These are phyloP conservation scores for Dryoscopus gambensis DNA, from an alignment of 2,113 vertebrate species.

Conservation along the genomic window DNA sequence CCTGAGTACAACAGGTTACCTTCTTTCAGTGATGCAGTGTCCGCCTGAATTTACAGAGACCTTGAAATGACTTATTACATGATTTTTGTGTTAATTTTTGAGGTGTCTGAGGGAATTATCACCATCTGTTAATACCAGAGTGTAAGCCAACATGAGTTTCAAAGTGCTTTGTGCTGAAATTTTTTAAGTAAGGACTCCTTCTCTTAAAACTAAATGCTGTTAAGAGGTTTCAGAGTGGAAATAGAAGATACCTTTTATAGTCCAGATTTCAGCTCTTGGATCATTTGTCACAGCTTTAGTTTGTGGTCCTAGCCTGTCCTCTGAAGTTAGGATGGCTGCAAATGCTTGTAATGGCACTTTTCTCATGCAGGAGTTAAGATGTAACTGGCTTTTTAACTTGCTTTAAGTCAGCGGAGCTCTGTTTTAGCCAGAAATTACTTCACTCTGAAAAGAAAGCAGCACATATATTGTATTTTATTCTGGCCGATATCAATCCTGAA, in stretches of 20 bases:
- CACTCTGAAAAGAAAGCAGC: neutral
- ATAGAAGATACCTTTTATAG: neutral
- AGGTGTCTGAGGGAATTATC: neutral
- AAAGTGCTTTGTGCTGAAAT: neutral
- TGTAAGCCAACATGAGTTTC: neutral
- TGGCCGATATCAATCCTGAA: neutral
- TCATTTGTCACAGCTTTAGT: neutral
- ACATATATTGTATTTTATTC: neutral
- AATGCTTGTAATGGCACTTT: neutral
- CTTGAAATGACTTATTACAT: neutral
- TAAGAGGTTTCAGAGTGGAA: neutral
- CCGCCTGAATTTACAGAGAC: neutral
- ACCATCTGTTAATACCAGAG: neutral
- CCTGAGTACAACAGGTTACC: neutral
- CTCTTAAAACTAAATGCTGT: neutral
- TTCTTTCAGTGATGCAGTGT: neutral
- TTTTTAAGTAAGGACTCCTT: neutral
- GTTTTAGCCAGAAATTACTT: neutral
- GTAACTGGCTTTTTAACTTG: neutral
- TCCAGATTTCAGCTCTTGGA: neutral
- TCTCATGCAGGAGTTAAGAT: neutral
- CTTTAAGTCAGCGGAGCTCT: neutral
- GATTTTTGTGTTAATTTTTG: constrained; percentile 1
- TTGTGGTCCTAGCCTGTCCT: neutral
- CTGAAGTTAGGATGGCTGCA: neutral